Conservation (phyloP, 1,140 invertebrate species). For the Heterodera schachtii region DNA sequence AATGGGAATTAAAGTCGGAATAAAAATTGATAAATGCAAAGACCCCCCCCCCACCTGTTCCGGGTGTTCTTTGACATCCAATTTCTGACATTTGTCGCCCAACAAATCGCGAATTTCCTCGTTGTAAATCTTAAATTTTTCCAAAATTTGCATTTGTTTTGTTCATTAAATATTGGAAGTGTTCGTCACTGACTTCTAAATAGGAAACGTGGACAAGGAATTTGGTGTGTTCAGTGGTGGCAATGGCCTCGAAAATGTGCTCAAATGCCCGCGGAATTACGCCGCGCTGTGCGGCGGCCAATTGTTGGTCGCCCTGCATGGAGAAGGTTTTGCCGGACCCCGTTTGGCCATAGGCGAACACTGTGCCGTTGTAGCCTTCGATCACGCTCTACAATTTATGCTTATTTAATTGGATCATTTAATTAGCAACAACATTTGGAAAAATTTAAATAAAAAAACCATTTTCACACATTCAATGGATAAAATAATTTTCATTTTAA, state of each 20-base stretch:
- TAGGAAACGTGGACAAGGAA: conserved; percentile 87
- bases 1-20: not conserved
- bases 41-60: conserved; percentile 68
- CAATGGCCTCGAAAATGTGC: conserved; percentile 87
- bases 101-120: conserved; percentile 81
- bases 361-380: conserved; percentile 72
- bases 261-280: conserved; percentile 85
- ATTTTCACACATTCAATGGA: not conserved
- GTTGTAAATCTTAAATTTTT: conserved; percentile 77
- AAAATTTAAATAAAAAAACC: not conserved
- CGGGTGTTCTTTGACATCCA: conserved; percentile 80
- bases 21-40: not conserved
- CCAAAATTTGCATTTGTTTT: too few relatives aligned
- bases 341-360: conserved; percentile 72
- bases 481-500: not conserved
- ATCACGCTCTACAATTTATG: conserved; percentile 71
- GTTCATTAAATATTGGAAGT: not conserved
- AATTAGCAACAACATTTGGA: too few relatives aligned
- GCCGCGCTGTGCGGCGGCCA: conserved; percentile 71
- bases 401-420: not conserved
- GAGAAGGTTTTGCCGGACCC: conserved; percentile 71
- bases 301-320: conserved; percentile 72
- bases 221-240: conserved; percentile 78
- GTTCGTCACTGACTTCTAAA: conserved; percentile 72
- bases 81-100: conserved; percentile 72